Evolutionary conservation across 2,113 vertebrate species (phyloP).

Genomic region (Coturnix japonica): DNA sequence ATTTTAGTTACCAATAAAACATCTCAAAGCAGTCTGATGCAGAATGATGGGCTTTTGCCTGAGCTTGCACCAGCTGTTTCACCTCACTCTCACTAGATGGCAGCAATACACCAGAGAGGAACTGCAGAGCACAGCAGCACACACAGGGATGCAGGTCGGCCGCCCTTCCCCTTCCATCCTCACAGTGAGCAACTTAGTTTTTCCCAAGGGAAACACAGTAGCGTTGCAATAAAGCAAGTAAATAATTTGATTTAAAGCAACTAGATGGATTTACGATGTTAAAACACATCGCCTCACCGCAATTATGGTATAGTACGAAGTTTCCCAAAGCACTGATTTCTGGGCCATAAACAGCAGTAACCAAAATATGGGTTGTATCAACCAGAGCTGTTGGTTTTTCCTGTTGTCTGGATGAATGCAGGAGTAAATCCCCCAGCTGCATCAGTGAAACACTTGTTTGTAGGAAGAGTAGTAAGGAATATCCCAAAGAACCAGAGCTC

Average conservation of each 20-base stretch:
- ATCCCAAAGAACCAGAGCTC: neutral
- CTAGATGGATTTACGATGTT: too few species aligned
- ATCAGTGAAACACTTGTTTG: neutral
- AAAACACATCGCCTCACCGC: accelerated
- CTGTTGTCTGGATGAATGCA: neutral
- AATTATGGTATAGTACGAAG: accelerated
- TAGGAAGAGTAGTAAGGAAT: neutral
- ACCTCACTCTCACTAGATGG: neutral
- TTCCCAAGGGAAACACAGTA: accelerated
- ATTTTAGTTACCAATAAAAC: accelerated
- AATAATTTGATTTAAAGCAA: neutral
- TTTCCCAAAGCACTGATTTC: accelerated
- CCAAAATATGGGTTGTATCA: accelerated
- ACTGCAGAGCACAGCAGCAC: neutral
- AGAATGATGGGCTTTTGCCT: neutral
- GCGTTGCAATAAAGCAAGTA: neutral
- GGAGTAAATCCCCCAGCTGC: neutral
- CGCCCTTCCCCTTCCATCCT: accelerated
- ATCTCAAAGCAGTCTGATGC: accelerated
- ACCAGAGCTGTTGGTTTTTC: neutral
- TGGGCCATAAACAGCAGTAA: neutral
- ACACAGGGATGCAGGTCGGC: accelerated
- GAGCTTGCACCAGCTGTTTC: accelerated
- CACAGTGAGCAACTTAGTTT: accelerated
- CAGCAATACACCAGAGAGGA: neutral